Evolutionary conservation across 2,113 vertebrate species (phyloP).

Genomic region (Sciurus niger): DNA sequence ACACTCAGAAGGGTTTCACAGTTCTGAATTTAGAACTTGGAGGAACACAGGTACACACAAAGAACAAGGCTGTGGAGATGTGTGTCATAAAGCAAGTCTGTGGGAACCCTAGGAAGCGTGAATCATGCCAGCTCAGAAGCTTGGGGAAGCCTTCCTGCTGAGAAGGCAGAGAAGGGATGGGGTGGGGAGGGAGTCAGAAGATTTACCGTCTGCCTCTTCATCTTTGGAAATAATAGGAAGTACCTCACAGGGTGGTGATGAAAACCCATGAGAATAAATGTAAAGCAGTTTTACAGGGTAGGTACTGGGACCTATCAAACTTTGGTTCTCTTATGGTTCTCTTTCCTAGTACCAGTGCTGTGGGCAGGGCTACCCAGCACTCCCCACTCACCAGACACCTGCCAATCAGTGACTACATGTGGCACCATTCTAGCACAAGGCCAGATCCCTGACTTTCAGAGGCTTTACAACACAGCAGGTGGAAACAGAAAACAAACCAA

Average conservation of each 20-base stretch:
- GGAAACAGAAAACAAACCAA: neutral
- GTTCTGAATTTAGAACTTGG: neutral
- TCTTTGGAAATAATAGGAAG: neutral
- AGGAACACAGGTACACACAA: neutral
- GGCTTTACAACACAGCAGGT: neutral
- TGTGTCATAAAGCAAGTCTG: neutral
- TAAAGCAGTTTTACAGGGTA: neutral
- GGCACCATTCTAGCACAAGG: neutral
- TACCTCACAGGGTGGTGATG: too few relatives aligned
- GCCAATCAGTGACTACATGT: neutral
- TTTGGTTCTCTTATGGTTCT: neutral
- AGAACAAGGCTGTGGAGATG: neutral
- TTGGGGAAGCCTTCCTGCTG: neutral
- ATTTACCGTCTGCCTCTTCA: too few relatives aligned
- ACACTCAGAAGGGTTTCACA: neutral
- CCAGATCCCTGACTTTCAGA: neutral
- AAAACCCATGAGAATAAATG: neutral
- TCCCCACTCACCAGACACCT: neutral
- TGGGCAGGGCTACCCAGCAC: neutral
- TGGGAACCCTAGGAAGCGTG: neutral
- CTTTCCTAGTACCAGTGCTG: neutral
- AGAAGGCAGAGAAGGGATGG: neutral
- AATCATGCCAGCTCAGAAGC: neutral
- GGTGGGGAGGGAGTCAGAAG: too few relatives aligned
- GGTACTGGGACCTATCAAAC: accelerated